These are phyloP conservation scores for Morpho deidamia DNA, from an alignment of 2,888 invertebrate species.

Conservation along the genomic window DNA sequence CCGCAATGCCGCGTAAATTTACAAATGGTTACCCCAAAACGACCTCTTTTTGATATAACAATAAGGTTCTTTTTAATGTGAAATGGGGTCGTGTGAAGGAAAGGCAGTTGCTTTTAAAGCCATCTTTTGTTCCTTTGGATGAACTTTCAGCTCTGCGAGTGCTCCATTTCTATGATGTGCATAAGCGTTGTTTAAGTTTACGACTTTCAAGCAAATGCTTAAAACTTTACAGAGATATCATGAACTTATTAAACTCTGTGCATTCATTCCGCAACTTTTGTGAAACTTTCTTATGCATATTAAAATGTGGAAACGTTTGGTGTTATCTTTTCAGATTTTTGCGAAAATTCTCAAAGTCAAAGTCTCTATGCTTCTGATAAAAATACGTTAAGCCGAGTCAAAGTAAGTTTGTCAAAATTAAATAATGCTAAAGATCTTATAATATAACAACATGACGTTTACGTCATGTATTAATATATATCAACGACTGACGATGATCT, in stretches of 20 bases:
- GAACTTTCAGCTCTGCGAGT: conserved; percentile 21
- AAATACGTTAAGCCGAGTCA: no score
- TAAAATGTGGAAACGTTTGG: background rate
- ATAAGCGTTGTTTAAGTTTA: conserved; percentile 21
- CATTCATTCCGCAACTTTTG: conserved; percentile 7
- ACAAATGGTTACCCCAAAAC: conserved; percentile 1
- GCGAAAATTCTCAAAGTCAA: no score
- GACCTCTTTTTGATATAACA: background rate
- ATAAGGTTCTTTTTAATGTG: conserved; percentile 12
- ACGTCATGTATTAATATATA: no score
- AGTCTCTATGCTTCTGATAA: no score
- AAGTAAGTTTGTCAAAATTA: no score
- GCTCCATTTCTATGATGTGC: conserved; percentile 20
- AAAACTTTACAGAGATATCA: conserved; percentile 13
- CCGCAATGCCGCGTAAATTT: conserved; percentile 7
- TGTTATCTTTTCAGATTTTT: no score
- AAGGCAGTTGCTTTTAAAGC: conserved; percentile 23
- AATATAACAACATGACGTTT: no score
- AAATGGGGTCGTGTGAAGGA: conserved; percentile 15
- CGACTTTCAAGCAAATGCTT: conserved; percentile 16
- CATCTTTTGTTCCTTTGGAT: conserved; percentile 27
- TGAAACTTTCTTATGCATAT: conserved; percentile 7
- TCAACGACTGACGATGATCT: no score
- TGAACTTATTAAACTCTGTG: conserved; percentile 15
- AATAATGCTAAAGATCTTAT: no score